Base-by-base conservation (phyloP, 2,888 invertebrate genomes). In the Villa cingulata region DNA sequence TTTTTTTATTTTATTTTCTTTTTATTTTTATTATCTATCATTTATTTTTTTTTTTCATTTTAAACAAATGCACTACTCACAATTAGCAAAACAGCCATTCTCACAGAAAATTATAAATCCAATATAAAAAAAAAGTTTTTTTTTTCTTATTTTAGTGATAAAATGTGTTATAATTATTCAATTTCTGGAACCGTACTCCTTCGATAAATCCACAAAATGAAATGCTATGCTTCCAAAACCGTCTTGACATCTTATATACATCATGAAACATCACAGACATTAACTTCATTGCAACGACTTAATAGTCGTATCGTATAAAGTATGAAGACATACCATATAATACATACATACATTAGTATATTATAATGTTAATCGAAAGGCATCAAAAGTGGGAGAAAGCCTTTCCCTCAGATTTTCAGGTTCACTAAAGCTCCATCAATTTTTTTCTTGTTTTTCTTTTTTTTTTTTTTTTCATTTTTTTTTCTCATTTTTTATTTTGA, bases 341-440 rank as follows among this genome's bases (percentile, higher is more conserved):
- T n/a, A n/a, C n/a, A n/a, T n/a, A n/a, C n/a, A n/a, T n/a, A n/a
- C n/a, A n/a, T n/a, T 41, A 41, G 46, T 32, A 14, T 12, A 23
- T 23, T 6, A 23, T 41, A 46, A 46, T 46, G 46, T 37, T 46
- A 32, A 32, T 12, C 12, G 3, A 32, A 23, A 23, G 23, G 7
- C 37, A n/a, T 41, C 37, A 37, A 46, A 46, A 46, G 46, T 46
- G 46, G 46, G 46, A 46, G 46, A 46, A 46, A 46, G 40, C 40
- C 20, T 40, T 20, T 40, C 20, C 40, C 18, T n/a, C 19, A 9
- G 40, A n/a, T 36, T 14, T 18, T 18, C n/a, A 17, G 20, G 7
- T 29, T 36, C 20, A 41, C 17, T 27, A 9, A 34, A 34, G 40
- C 18, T 17, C 40, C 41, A 29, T 17, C 10, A 32, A 4, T 23